phyloP scores from a whole-genome alignment of 2,113 vertebrate genomes.

The Morone chrysops region DNA sequence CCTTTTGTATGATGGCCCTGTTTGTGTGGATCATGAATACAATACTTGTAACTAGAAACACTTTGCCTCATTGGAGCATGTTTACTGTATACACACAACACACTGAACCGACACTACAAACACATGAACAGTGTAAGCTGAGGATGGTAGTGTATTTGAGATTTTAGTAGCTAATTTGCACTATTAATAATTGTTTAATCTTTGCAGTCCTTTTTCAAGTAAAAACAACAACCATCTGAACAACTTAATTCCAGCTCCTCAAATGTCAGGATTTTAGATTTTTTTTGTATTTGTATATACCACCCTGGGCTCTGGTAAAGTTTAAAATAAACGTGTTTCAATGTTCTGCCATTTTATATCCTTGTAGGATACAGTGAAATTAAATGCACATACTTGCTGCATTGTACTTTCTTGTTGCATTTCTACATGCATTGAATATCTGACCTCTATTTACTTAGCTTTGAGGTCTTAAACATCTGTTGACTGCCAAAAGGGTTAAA shows the following conservation, averaged over 20 bases:
- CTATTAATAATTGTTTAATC: neutral
- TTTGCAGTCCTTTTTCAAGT: neutral
- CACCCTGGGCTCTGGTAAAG: too few species aligned
- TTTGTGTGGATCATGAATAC: neutral
- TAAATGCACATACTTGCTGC: neutral
- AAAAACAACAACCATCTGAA: neutral
- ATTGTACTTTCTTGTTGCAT: slow-evolving; percentile 1
- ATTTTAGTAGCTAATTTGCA: neutral
- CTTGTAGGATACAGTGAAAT: neutral
- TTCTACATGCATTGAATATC: neutral
- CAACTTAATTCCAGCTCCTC: too few species aligned
- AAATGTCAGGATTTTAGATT: neutral
- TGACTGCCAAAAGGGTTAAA: slow-evolving; percentile 38
- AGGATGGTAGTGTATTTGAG: neutral
- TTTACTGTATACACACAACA: too few species aligned
- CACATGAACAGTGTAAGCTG: neutral
- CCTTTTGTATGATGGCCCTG: neutral
- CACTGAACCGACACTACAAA: too few species aligned
- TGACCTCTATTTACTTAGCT: neutral
- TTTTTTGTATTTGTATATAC: neutral
- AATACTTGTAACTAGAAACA: neutral
- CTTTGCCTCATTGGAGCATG: neutral
- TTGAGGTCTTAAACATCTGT: slow-evolving; percentile 18
- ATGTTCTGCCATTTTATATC: too few species aligned
- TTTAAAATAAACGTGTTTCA: too few species aligned